Evolutionary conservation across 2,888 invertebrate genomes (phyloP).

Genomic region (Sphaerophoria taeniata): DNA sequence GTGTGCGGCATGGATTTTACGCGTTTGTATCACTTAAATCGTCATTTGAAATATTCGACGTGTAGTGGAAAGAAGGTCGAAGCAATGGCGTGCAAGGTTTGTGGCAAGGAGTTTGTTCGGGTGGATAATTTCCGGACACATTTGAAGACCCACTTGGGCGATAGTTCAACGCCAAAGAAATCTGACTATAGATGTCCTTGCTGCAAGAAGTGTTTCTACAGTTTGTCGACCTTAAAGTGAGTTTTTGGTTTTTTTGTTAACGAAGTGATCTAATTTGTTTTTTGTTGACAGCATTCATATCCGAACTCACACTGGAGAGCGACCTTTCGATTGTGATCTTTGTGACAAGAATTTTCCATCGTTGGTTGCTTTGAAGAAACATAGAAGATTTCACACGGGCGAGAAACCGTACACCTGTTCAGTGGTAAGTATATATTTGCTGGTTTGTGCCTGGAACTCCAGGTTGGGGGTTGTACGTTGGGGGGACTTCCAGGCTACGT

Average conservation of each 20-base stretch:
- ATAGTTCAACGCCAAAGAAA: constrained; percentile 83
- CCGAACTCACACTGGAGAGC: constrained; percentile 87
- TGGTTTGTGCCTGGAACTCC: no score
- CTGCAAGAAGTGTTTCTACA: constrained; percentile 88
- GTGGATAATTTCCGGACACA: constrained; percentile 89
- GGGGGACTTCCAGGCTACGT: no score
- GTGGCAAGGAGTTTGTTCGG: constrained; percentile 83
- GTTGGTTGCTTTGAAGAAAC: constrained; percentile 90
- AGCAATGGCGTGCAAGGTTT: constrained; percentile 82
- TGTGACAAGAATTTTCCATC: constrained; percentile 89
- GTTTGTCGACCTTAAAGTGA: constrained; percentile 84
- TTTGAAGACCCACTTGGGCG: constrained; percentile 87
- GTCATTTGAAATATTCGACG: constrained; percentile 80
- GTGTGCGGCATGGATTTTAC: constrained; percentile 89
- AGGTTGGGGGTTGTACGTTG: no score
- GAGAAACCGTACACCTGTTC: constrained; percentile 88
- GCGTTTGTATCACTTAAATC: constrained; percentile 90
- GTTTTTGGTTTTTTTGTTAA: constrained; percentile 44
- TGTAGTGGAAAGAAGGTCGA: constrained; percentile 80
- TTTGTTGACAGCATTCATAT: constrained; percentile 84
- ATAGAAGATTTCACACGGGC: constrained; percentile 86
- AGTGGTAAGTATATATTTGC: constrained; percentile 82
- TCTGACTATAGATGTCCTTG: constrained; percentile 86
- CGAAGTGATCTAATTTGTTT: neutral
- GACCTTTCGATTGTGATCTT: constrained; percentile 88